Evolutionary conservation across 2,113 vertebrate genomes (phyloP).

Genomic region (Marmota flaviventris): DNA sequence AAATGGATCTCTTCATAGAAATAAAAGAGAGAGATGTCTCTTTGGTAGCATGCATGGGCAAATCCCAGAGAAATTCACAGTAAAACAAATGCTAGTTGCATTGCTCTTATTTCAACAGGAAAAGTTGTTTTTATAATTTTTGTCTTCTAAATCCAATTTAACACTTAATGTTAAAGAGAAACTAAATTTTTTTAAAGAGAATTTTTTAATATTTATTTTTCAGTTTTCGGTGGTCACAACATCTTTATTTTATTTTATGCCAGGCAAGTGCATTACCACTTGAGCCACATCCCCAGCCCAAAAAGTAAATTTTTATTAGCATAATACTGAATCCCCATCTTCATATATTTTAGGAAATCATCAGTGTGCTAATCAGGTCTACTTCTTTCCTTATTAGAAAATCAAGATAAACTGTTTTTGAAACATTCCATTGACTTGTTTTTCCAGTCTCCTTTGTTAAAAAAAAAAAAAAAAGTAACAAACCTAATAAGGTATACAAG

Average conservation of each 20-base stretch:
- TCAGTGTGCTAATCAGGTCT: background rate
- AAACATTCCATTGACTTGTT: slow-evolving; percentile 70
- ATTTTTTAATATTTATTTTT: too few species aligned
- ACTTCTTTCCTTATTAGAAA: slow-evolving; percentile 74
- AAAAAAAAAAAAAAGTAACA: slow-evolving; percentile 53
- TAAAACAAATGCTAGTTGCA: slow-evolving; percentile 32
- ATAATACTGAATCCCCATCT: background rate
- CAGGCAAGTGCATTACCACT: too few species aligned
- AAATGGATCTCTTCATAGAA: background rate
- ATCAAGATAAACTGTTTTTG: slow-evolving; percentile 55
- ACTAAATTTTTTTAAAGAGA: background rate
- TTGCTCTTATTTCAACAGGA: slow-evolving; percentile 24
- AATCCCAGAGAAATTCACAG: background rate
- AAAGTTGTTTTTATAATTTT: background rate
- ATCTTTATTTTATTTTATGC: too few species aligned
- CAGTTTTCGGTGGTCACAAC: too few species aligned
- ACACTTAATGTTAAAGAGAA: background rate
- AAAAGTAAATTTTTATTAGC: background rate
- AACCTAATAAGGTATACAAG: slow-evolving; percentile 73
- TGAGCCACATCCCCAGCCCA: too few species aligned
- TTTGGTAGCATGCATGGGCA: background rate
- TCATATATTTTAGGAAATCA: slow-evolving; percentile 6
- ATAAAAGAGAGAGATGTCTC: background rate
- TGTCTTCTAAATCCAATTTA: background rate
- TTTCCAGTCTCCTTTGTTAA: slow-evolving; percentile 62